Evolutionary conservation across 2,888 invertebrate genomes (phyloP).

Genomic region (Epistrophella euchroma): DNA sequence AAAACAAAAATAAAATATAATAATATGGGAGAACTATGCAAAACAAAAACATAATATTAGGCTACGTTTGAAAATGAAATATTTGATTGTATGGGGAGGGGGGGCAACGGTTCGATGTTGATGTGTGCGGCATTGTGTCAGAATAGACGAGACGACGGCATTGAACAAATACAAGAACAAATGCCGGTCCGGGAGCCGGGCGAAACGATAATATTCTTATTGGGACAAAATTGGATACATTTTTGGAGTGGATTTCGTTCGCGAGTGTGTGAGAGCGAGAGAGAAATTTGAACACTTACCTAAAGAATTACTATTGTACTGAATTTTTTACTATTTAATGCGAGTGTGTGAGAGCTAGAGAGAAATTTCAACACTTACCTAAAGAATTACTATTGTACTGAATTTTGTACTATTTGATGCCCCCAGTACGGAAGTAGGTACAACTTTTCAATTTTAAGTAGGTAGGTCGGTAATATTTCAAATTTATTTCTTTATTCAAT

Average conservation of each 20-base stretch:
- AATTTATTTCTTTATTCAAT: too few relatives aligned
- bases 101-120: conserved; percentile 37
- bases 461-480: too few relatives aligned
- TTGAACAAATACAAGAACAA: conserved; percentile 57
- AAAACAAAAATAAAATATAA: conserved; percentile 40
- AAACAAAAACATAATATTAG: conserved; percentile 22
- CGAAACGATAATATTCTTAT: conserved; percentile 31
- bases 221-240: conserved; percentile 22
- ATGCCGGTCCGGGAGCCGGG: conserved; percentile 20
- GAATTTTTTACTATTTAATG: too few relatives aligned
- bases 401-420: too few relatives aligned
- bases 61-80: too few relatives aligned
- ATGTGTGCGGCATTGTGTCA: conserved; percentile 72
- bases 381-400: too few relatives aligned
- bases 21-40: conserved; percentile 16
- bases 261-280: not conserved
- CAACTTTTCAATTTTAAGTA: too few relatives aligned
- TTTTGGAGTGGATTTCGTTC: conserved; percentile 3
- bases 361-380: too few relatives aligned
- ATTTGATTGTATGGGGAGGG: not conserved
- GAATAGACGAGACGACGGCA: conserved; percentile 73
- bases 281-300: not conserved
- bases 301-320: too few relatives aligned
- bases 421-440: too few relatives aligned
- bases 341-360: too few relatives aligned